Evolutionary conservation across 2,113 vertebrate species (phyloP).

Genomic region (Psophia crepitans): DNA sequence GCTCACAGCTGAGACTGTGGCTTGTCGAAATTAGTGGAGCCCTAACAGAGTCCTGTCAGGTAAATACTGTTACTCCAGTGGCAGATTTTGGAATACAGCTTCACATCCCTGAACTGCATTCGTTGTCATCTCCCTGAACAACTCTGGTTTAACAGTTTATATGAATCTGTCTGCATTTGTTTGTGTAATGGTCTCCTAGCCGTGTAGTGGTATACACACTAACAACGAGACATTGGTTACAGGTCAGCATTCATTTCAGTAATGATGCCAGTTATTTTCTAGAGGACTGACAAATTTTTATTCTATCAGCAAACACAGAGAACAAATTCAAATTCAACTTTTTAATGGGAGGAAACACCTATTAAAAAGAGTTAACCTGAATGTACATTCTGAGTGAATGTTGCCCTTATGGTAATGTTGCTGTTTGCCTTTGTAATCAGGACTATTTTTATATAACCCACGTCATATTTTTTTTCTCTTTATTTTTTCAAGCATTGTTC

Average conservation of each 20-base stretch:
- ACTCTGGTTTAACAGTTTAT: background rate
- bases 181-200: background rate
- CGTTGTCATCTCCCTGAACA: background rate
- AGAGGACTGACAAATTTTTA: background rate
- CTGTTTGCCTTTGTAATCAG: slow-evolving; percentile 36
- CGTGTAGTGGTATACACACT: background rate
- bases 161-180: background rate
- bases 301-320: background rate
- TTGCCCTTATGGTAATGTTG: background rate
- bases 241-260: background rate
- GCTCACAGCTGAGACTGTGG: background rate
- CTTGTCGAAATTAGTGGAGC: background rate
- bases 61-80: background rate
- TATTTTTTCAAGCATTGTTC: background rate
- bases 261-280: background rate
- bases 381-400: background rate
- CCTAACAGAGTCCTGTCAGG: background rate
- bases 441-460: slow-evolving; percentile 12
- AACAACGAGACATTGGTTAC: background rate
- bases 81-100: background rate
- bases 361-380: background rate
- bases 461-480: background rate
- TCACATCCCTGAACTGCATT: background rate
- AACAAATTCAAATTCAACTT: background rate
- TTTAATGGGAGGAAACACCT: background rate